Evolutionary conservation across 2,888 invertebrate genomes (phyloP), one percentile per base, ranked within the genome.

Genomic region (Fabriciana adippe): DNA sequence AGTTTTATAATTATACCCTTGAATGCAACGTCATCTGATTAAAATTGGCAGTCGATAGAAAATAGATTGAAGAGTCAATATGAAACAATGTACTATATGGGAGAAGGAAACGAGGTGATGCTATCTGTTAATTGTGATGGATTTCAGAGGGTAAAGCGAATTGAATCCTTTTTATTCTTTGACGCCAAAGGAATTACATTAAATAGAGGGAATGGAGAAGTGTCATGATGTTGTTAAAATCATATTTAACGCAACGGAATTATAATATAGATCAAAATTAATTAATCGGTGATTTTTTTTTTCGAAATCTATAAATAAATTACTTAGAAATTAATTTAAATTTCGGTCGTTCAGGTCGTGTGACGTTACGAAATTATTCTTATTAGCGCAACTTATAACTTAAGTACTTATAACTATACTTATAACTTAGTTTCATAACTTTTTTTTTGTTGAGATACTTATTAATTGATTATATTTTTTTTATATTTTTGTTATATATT

Each of bases 11-110:
- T 92, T 90, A 90, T 89, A 87, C 87, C 86, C 89, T 88, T 84
- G 81, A 83, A 86, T 90, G 87, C 88, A 90, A 82, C 81, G 84
- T 89, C 90, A 87, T 88, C 86, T 87, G 89, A 92, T 92, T 91
- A 90, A 91, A 90, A 91, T 90, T 91, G 92, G 91, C 91, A 87
- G 88, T 77, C 82, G 80, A 89, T 89, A 72, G 35, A 41, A 41
- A 73, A 53, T 67, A 72, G 68, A 79, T 74, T 76, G 79, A 80
- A 76, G 79, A 80, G 78, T 77, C 67, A 72, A 71, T 51, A 70
- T 69, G 65, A 67, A 69, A 72, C 69, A 69, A 65, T 69, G 68
- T 66, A 41, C 35, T 41, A 57, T 67, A 67, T 66, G 55, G 60
- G 68, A 70, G 65, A 69, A 66, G 67, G 15, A 57, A 72, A 55